Evolutionary conservation across 2,113 vertebrate genomes (phyloP).

Genomic region (Austrofundulus limnaeus): DNA sequence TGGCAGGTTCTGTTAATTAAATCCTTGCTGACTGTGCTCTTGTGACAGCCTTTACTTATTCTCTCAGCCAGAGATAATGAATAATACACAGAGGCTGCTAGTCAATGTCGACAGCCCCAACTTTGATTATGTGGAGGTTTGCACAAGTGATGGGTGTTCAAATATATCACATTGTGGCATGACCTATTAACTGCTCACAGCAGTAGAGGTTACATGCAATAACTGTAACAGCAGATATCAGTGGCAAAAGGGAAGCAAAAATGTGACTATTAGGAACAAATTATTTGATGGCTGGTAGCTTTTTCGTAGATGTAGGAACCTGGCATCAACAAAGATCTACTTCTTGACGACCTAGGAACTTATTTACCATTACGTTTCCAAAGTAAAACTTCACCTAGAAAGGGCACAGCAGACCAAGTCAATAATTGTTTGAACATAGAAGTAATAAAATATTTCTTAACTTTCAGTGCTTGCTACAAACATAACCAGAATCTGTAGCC

Average conservation of each 20-base stretch:
- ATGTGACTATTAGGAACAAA: conserved; percentile 2
- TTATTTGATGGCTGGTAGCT: neutral
- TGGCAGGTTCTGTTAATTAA: conserved; percentile 78
- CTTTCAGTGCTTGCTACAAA: neutral
- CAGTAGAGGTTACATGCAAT: conserved; percentile 7
- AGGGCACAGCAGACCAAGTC: neutral
- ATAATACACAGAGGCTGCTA: conserved; percentile 64
- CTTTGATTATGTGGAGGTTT: conserved; percentile 53
- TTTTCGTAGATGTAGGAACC: neutral
- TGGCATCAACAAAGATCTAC: neutral
- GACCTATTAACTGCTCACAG: conserved; percentile 26
- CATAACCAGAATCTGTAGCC: neutral
- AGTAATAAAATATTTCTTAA: neutral
- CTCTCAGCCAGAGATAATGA: conserved; percentile 72
- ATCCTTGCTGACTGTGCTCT: conserved; percentile 64
- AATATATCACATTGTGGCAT: conserved; percentile 10
- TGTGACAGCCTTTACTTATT: conserved; percentile 75
- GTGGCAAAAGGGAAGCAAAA: neutral
- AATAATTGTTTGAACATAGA: neutral
- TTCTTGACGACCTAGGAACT: neutral
- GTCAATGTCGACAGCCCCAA: conserved; percentile 50
- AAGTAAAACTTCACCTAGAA: neutral
- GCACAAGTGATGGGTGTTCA: conserved; percentile 25
- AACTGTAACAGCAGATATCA: conserved; percentile 11
- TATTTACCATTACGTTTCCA: neutral